phyloP scores from a whole-genome alignment of 1,140 invertebrate species.

The Gonatopus flavifemur region DNA sequence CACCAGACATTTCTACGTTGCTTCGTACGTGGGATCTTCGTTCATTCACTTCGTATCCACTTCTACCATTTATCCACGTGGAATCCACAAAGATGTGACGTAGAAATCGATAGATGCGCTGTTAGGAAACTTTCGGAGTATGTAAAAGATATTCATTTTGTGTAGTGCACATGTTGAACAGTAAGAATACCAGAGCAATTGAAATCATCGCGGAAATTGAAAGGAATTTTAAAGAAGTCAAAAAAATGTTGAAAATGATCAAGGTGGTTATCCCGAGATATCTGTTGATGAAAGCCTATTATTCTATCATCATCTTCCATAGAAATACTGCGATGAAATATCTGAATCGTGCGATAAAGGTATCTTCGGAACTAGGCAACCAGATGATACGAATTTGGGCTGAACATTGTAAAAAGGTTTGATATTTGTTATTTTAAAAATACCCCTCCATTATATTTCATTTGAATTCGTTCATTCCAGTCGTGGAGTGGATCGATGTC shows the following conservation, averaged over 20 bases:
- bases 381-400: slow-evolving; percentile 42
- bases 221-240: slow-evolving; percentile 30
- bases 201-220: slow-evolving; percentile 32
- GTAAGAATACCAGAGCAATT: slow-evolving; percentile 29
- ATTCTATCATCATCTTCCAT: slow-evolving; percentile 36
- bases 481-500: slow-evolving; percentile 39
- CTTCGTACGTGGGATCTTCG: no score
- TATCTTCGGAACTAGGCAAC: slow-evolving; percentile 32
- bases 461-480: slow-evolving; percentile 24
- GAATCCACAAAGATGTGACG: no score
- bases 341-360: slow-evolving; percentile 30
- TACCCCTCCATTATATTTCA: background rate
- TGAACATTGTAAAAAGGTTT: slow-evolving; percentile 46
- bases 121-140: no score
- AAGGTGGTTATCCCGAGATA: slow-evolving; percentile 43
- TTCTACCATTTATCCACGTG: no score
- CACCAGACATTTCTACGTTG: no score
- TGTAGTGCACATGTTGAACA: slow-evolving; percentile 41
- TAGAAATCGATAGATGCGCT: no score
- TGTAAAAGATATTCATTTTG: background rate
- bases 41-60: no score
- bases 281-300: slow-evolving; percentile 46
- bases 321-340: slow-evolving; percentile 29
- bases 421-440: background rate
- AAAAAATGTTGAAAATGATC: slow-evolving; percentile 34